Evolutionary conservation across 2,888 invertebrate species (phyloP).

Genomic region (Athalia cordata): DNA sequence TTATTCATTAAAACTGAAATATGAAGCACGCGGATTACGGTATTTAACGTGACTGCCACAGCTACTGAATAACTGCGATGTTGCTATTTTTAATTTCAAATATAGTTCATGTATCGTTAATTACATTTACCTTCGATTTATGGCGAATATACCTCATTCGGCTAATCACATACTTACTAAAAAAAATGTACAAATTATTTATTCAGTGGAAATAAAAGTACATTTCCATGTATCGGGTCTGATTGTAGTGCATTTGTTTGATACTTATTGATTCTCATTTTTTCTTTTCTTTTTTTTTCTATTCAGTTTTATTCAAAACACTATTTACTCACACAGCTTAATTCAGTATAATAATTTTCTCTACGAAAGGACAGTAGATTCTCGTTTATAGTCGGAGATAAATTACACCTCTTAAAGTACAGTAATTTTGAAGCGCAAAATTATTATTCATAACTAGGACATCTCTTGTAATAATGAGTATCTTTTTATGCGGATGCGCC

Average conservation of each 20-base stretch:
- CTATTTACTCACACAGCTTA: too few species aligned
- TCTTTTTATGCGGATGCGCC: too few species aligned
- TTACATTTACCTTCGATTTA: neutral
- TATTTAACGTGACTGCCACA: neutral
- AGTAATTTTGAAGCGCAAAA: too few species aligned
- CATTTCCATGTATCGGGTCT: neutral
- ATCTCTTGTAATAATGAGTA: too few species aligned
- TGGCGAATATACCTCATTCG: neutral
- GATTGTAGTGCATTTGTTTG: constrained; percentile 3
- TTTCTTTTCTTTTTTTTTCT: too few species aligned
- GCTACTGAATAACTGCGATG: neutral
- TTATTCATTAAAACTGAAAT: constrained; percentile 26
- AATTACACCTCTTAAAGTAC: too few species aligned
- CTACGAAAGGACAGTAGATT: too few species aligned
- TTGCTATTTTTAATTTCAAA: constrained; percentile 9
- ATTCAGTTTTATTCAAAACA: neutral
- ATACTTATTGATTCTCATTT: neutral
- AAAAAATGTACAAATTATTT: neutral
- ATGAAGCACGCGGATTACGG: neutral
- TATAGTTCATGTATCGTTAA: constrained; percentile 9
- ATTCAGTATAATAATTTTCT: too few species aligned
- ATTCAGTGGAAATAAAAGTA: constrained; percentile 12
- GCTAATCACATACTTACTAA: neutral
- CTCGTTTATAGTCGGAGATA: too few species aligned
- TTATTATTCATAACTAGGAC: too few species aligned